Conservation (phyloP, 2,888 invertebrate genomes). For the Orthosia incerta region DNA sequence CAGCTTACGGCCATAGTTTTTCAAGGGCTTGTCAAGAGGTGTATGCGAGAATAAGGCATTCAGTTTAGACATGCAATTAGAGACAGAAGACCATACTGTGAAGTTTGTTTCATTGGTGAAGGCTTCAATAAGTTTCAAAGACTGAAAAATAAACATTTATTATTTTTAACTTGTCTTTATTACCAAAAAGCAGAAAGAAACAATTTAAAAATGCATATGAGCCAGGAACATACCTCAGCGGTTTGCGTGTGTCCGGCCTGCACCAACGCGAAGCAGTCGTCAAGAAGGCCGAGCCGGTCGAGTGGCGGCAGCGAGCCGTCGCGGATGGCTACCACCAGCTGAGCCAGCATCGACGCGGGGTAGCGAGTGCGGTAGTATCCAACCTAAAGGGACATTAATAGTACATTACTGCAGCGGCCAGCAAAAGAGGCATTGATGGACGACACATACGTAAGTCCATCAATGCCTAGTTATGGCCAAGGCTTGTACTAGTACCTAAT, state of each 20-base stretch:
- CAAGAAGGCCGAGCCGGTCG: conserved; percentile 97
- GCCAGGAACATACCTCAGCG: conserved; percentile 91
- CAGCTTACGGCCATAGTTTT: conserved; percentile 94
- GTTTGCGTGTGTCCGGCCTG: conserved; percentile 96
- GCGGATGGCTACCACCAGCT: conserved; percentile 95
- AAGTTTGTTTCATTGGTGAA: conserved; percentile 97
- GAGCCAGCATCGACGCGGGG: conserved; percentile 93
- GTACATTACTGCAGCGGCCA: too few species aligned
- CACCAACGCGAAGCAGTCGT: conserved; percentile 98
- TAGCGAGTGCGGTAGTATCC: conserved; percentile 98
- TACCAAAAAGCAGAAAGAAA: not conserved
- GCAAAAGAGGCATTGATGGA: too few species aligned
- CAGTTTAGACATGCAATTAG: conserved; percentile 94
- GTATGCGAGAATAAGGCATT: conserved; percentile 95
- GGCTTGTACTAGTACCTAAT: too few species aligned
- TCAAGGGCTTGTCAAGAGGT: conserved; percentile 93
- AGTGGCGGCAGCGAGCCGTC: conserved; percentile 95
- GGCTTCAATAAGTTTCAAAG: conserved; percentile 95
- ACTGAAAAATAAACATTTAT: conserved; percentile 75
- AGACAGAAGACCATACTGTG: conserved; percentile 97
- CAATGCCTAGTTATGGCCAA: too few species aligned
- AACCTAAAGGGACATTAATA: conserved; percentile 86
- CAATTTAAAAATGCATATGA: not conserved
- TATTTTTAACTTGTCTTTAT: not conserved
- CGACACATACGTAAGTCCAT: too few species aligned